These are phyloP conservation scores for Blastomussa wellsi DNA, from an alignment of 92 coral and sea anemone species.

Conservation along the genomic window DNA sequence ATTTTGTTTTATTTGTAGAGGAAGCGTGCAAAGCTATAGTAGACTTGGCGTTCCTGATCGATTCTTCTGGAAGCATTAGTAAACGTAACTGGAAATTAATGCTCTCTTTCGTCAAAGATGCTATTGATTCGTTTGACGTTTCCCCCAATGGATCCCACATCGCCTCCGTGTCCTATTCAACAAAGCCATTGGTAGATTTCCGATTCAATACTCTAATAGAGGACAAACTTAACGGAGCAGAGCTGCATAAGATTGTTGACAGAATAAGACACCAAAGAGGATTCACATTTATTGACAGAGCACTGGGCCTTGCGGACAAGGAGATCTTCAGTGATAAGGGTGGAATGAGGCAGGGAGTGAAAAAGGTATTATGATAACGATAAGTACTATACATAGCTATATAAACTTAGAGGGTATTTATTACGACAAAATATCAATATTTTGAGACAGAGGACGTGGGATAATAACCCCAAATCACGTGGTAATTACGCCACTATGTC, in stretches of 20 bases:
- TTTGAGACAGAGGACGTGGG: too few species aligned
- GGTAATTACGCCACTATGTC: too few species aligned
- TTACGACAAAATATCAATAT: too few species aligned
- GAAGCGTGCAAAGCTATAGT: slow-evolving; percentile 52
- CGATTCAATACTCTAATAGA: slow-evolving; percentile 66
- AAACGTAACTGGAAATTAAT: slow-evolving; percentile 53
- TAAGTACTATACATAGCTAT: too few species aligned
- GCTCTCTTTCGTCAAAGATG: slow-evolving; percentile 53
- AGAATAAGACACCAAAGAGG: slow-evolving; percentile 63
- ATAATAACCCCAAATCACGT: too few species aligned
- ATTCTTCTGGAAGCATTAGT: slow-evolving; percentile 76
- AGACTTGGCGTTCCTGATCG: slow-evolving; percentile 69
- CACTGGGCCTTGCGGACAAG: slow-evolving; percentile 57
- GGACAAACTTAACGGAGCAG: slow-evolving; percentile 49
- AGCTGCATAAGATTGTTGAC: slow-evolving; percentile 54
- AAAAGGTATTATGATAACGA: slow-evolving; percentile 45
- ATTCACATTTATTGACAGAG: slow-evolving; percentile 66
- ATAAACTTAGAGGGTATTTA: too few species aligned
- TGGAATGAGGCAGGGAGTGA: slow-evolving; percentile 77
- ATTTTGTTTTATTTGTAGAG: slow-evolving; percentile 8
- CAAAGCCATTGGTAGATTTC: slow-evolving; percentile 57
- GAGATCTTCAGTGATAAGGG: slow-evolving; percentile 65
- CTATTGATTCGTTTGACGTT: slow-evolving; percentile 46
- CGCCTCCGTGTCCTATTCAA: slow-evolving; percentile 66
- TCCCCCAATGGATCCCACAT: slow-evolving; percentile 77